Evolutionary conservation across 2,888 invertebrate species (phyloP), one percentile per base, ranked within the genome.

Genomic region (Drosophila colorata): DNA sequence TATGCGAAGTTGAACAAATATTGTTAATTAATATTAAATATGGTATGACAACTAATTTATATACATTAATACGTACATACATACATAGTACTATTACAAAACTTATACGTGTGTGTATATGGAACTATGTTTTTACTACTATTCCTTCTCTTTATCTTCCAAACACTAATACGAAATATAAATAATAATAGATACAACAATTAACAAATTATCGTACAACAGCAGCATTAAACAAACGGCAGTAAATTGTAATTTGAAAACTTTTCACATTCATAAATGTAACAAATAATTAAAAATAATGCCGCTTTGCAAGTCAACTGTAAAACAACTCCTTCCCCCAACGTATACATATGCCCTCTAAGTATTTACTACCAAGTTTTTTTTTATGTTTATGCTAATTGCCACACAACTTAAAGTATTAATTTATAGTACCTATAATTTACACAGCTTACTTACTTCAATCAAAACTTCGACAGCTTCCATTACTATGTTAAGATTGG

Each of bases 1-100:
- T 59, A 72, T 55, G 75, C 55, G 37, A 67, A 70, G 70, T 61
- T 72, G 53, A 80, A 64, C 38, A 69, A 68, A 63, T 71, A 80
- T 80, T 80, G 82, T 83, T 83, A 84, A 80, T 66, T 82, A 83
- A 69, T 84, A 71, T 72, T 68, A 72, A 63, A 75, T 60, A 75
- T 78, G 64, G 60, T 63, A 67, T 56, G 56, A 65, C 44, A 60
- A 79, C 74, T 83, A 74, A 82, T 80, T 80, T 83, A 83, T 74
- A 66, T 60, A 66, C 52, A 69, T 8, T 46, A 31, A 69, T 25
- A 28, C 28, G 28, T 28, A 28, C 9, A 28, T 28, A 53, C 40
- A 66, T 25, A 60, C 56, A 59, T 51, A 66, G 38, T 59, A 63
- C 46, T 71, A 53, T 65, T 57, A 60, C 37, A 48, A 48, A 37